These are phyloP conservation scores for Pollenia angustigena DNA, from an alignment of 2,888 invertebrate species.

Conservation along the genomic window DNA sequence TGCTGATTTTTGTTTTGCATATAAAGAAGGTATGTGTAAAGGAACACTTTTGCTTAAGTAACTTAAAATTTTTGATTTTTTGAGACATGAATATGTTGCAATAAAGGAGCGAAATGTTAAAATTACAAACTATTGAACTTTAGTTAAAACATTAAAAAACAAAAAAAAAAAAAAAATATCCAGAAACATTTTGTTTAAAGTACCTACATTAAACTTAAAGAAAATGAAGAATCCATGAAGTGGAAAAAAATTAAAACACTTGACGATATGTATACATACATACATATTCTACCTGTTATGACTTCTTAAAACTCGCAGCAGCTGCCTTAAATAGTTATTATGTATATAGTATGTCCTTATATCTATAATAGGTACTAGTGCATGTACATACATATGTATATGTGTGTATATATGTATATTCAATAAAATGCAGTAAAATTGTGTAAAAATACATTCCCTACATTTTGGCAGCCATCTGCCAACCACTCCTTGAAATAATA, in stretches of 20 bases:
- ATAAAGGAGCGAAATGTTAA: too few relatives aligned
- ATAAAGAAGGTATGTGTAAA: too few relatives aligned
- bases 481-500: constrained; percentile 50
- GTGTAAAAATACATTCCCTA: neutral
- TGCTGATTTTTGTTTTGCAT: too few relatives aligned
- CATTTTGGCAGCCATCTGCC: constrained; percentile 38
- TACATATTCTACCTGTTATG: neutral
- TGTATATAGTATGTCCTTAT: neutral
- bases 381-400: constrained; percentile 8
- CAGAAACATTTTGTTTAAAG: neutral
- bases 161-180: too few relatives aligned
- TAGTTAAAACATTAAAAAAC: too few relatives aligned
- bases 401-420: constrained; percentile 18
- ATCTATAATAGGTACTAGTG: too few relatives aligned
- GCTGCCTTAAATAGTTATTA: neutral
- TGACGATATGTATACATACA: too few relatives aligned
- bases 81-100: too few relatives aligned
- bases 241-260: neutral
- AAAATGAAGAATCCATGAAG: neutral
- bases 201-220: neutral
- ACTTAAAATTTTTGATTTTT: too few relatives aligned
- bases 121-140: too few relatives aligned
- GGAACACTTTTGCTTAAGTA: too few relatives aligned
- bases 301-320: neutral
- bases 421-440: neutral